phyloP scores from a whole-genome alignment of 2,888 invertebrate species.

The Cheilosia grossa region DNA sequence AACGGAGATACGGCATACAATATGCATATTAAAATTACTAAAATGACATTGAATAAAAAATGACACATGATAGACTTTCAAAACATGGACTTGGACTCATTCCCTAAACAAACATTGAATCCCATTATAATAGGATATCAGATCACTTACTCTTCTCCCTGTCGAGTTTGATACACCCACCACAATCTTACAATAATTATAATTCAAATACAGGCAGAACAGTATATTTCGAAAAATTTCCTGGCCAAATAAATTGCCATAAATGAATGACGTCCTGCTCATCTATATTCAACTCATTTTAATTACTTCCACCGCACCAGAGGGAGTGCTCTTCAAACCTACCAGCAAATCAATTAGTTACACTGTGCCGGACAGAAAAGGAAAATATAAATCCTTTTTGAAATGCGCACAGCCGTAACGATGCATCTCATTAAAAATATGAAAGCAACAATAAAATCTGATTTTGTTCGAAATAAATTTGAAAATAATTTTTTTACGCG shows the following conservation, averaged over 20 bases:
- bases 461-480: slow-evolving; percentile 48
- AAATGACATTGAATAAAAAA: too few species aligned
- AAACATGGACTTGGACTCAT: too few species aligned
- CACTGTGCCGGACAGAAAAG: slow-evolving; percentile 43
- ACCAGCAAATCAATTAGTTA: slow-evolving; percentile 60
- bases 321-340: not conserved
- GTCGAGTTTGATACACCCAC: not conserved
- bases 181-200: slow-evolving; percentile 51
- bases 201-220: slow-evolving; percentile 32
- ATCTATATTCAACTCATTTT: slow-evolving; percentile 37
- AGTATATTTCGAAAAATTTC: slow-evolving; percentile 10
- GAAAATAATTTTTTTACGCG: slow-evolving; percentile 8
- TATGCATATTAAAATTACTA: too few species aligned
- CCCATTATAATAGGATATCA: not conserved
- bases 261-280: slow-evolving; percentile 42
- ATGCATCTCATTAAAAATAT: slow-evolving; percentile 57
- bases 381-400: slow-evolving; percentile 39
- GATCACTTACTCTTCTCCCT: not conserved
- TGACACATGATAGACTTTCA: too few species aligned
- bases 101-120: too few species aligned
- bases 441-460: slow-evolving; percentile 54
- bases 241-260: slow-evolving; percentile 35
- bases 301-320: slow-evolving; percentile 50
- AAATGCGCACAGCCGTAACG: slow-evolving; percentile 8
- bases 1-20: too few species aligned